Conservation (phyloP, 2,888 invertebrate genomes). For the Drosophila seclusa region DNA sequence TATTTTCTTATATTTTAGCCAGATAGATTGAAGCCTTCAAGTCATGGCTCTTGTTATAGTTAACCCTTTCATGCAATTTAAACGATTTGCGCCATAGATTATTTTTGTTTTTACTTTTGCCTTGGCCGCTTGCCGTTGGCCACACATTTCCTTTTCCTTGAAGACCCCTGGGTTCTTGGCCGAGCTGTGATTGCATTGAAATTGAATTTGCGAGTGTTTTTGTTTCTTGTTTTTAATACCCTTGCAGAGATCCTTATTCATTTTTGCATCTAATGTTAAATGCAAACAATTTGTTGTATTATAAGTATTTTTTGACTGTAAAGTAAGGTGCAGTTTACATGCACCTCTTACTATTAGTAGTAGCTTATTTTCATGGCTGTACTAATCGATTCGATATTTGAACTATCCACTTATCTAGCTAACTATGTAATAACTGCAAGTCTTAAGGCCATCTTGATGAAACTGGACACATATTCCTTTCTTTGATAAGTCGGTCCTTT, state of each 20-base stretch:
- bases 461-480: neutral
- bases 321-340: neutral
- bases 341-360: too few species aligned
- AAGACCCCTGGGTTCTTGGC: constrained; percentile 8
- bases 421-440: neutral
- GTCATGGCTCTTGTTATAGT: constrained; percentile 46
- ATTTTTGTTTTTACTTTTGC: constrained; percentile 38
- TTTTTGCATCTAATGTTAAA: neutral
- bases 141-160: constrained; percentile 25
- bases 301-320: neutral
- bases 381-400: neutral
- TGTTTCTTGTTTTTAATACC: constrained; percentile 17
- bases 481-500: neutral
- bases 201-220: constrained; percentile 69
- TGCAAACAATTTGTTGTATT: neutral
- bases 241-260: neutral
- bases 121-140: constrained; percentile 24
- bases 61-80: constrained; percentile 58
- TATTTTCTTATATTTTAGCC: constrained; percentile 20
- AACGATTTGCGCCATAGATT: constrained; percentile 69
- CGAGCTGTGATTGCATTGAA: constrained; percentile 66
- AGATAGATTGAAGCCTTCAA: constrained; percentile 51
- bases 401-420: neutral
- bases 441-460: neutral
- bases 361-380: neutral